Conservation (phyloP, 2,113 vertebrate genomes). For the Phocoena phocoena region DNA sequence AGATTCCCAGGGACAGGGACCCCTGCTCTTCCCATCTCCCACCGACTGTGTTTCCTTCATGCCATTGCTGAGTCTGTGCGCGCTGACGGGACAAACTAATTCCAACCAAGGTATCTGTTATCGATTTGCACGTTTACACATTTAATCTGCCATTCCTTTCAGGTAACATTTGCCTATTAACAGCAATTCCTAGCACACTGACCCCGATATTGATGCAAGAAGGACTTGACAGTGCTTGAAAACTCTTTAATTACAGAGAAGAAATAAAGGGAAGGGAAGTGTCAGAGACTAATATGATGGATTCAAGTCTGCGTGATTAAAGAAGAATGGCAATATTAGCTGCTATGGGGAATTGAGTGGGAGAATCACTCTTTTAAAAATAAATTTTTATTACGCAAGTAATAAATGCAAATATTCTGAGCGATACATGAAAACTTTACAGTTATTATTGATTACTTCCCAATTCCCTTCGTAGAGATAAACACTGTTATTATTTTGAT, state of each 20-base stretch:
- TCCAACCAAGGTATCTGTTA: conserved; percentile 19
- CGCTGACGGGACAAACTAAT: background rate
- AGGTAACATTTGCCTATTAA: conserved; percentile 61
- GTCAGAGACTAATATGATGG: background rate
- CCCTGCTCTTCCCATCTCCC: rapidly evolving
- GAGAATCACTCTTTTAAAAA: background rate
- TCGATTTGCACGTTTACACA: conserved; percentile 39
- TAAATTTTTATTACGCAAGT: conserved; percentile 3
- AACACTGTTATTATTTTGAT: background rate
- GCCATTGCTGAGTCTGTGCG: background rate
- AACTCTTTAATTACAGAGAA: conserved; percentile 58
- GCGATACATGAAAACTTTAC: background rate
- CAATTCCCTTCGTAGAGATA: background rate
- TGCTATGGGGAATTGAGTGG: background rate
- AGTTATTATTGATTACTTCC: background rate
- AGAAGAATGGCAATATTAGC: background rate
- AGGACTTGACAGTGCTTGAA: conserved; percentile 47
- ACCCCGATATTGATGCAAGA: conserved; percentile 55
- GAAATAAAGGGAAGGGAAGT: background rate
- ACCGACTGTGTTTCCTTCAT: background rate
- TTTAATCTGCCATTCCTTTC: conserved; percentile 43
- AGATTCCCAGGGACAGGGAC: background rate
- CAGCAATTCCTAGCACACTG: conserved; percentile 62
- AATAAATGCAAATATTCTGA: background rate
- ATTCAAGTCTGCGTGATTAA: background rate